Conservation (phyloP, 2,888 invertebrate genomes). For the Tetanocera ferruginea region DNA sequence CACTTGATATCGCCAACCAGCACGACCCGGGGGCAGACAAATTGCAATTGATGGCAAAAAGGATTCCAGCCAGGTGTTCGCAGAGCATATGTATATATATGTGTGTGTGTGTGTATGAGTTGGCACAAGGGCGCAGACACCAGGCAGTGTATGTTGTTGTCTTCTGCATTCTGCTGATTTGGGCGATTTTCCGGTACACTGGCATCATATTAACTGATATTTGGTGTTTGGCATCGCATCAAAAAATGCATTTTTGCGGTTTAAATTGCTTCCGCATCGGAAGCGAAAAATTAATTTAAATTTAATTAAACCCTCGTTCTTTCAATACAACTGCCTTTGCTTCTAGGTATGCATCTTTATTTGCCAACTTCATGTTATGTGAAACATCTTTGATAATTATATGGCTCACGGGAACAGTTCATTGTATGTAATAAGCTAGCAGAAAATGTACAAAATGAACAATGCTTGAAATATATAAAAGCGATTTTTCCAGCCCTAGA, state of each 20-base stretch:
- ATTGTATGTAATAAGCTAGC: not conserved
- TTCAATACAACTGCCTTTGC: too few species aligned
- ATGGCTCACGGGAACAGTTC: not conserved
- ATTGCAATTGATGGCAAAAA: conserved; percentile 33
- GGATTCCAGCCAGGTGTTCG: not conserved
- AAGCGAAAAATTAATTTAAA: too few species aligned
- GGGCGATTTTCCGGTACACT: conserved; percentile 21
- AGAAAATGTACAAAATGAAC: not conserved
- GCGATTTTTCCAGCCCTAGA: conserved; percentile 4
- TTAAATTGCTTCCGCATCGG: too few species aligned
- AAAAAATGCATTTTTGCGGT: too few species aligned
- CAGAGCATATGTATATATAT: not conserved
- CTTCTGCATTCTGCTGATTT: conserved; percentile 27
- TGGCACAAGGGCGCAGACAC: not conserved
- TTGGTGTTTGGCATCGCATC: not conserved
- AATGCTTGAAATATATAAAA: not conserved
- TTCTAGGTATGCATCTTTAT: too few species aligned
- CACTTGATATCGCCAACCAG: not conserved
- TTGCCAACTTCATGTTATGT: too few species aligned
- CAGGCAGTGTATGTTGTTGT: not conserved
- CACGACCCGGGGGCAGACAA: conserved; percentile 24
- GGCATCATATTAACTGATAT: conserved; percentile 3
- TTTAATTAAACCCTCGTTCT: too few species aligned
- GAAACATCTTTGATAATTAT: too few species aligned
- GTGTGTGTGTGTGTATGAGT: not conserved